Conservation (phyloP, 2,113 vertebrate genomes). For the Etheostoma spectabile region DNA sequence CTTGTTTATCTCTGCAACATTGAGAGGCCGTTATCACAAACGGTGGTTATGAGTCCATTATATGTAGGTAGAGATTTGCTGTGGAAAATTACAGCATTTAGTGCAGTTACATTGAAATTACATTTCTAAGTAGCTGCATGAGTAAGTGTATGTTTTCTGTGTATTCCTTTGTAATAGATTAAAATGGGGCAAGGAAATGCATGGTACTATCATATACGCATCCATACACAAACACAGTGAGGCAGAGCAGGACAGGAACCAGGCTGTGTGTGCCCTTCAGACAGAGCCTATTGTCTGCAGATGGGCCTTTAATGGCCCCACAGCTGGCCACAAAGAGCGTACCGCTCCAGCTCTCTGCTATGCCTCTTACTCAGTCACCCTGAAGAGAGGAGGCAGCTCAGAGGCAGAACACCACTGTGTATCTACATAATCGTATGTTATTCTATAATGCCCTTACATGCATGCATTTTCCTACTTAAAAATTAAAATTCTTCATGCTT, state of each 20-base stretch:
- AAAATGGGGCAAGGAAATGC: slow-evolving; percentile 69
- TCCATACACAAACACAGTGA: slow-evolving; percentile 70
- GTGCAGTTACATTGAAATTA: slow-evolving; percentile 10
- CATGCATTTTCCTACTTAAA: neutral
- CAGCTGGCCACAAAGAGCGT: slow-evolving; percentile 80
- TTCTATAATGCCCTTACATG: neutral
- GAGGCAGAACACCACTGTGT: slow-evolving; percentile 16
- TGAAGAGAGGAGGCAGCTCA: slow-evolving; percentile 34
- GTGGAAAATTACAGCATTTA: slow-evolving; percentile 23
- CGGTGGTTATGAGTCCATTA: neutral
- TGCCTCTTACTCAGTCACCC: slow-evolving; percentile 51
- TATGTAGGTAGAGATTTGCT: slow-evolving; percentile 12
- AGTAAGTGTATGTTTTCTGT: slow-evolving; percentile 43
- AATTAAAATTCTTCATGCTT: neutral
- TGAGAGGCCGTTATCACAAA: slow-evolving; percentile 13
- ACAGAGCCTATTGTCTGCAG: slow-evolving; percentile 84
- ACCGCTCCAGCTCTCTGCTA: slow-evolving; percentile 61
- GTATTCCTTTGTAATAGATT: slow-evolving; percentile 61
- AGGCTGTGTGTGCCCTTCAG: slow-evolving; percentile 74
- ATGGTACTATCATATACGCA: slow-evolving; percentile 69
- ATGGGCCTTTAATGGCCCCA: slow-evolving; percentile 81
- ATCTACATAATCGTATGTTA: neutral
- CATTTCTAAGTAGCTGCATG: slow-evolving; percentile 37
- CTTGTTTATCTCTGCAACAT: slow-evolving; percentile 38
- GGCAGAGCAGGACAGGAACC: slow-evolving; percentile 69